Evolutionary conservation across 2,113 vertebrate species (phyloP), one percentile per base, ranked within the genome.

Genomic region (Poicephalus meyeri): DNA sequence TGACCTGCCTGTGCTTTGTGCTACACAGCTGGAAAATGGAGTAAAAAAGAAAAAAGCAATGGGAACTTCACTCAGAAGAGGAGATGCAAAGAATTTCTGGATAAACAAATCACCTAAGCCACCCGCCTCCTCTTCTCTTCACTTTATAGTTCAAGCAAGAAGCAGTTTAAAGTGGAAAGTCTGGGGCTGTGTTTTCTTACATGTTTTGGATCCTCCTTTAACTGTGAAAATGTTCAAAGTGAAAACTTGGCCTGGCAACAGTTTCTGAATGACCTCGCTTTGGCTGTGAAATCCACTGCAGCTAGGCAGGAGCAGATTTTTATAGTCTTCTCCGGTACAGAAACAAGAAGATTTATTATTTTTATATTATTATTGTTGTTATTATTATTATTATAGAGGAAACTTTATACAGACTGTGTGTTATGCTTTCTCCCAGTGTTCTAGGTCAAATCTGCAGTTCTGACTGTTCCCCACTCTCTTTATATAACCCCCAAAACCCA

Each of bases 151-250:
- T 96, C 68, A 94, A 78, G 90, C 44, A 64, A 94, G 41, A 91
- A 86, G 77, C 41, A 52, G 70, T 92, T 96, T 93, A 65, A 94
- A 95, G 79, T 68, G 68, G 58, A 91, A 94, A 95, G 86, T 88
- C 58, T 94, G 69, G 56, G 65, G 23, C 73, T 93, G 33, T 91
- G 87, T 88, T 96, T 97, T 91, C 91, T 93, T 88, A 91, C 69
- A 81, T 14, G 4, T 89, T 96, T 86, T 74, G 91, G 85, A 93
- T 94, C 79, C 49, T 94, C 60, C 53, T 96, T 95, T 93, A 94
- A 80, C 86, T 93, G 91, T 94, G 88, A 97, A 97, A 97, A 95
- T 93, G 90, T 95, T 97, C 95, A 97, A 97, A 97, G 96, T 88
- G 91, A 92, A 95, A 97, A 95, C 72, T 93, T 95, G 92, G 93